Base-by-base conservation (phyloP, 2,888 invertebrate species). In the Temnothorax ravouxi region DNA sequence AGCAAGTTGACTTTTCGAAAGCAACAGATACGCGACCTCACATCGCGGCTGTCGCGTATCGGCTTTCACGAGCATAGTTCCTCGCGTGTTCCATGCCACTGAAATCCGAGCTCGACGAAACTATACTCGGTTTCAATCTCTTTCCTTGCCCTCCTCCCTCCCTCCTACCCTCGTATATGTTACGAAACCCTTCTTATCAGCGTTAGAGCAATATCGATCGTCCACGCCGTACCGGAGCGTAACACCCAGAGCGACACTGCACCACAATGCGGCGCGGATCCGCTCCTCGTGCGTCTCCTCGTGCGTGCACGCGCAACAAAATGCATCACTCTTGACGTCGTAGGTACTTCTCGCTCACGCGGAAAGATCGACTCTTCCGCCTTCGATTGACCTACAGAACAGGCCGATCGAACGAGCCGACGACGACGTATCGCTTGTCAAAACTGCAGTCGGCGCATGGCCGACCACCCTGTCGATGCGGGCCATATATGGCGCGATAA, bases 181-280 rank as follows among this genome's bases (percentile, higher is more conserved):
- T 66, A 67, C 9, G n/a, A 41, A n/a, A 44, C 54, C 50, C 25
- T 38, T 18, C 56, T 77, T 77, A 77, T 77, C 77, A 77, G 29
- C 44, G 77, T 61, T 77, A 62, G 69, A 69, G 77, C 38, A 69
- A 69, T 77, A 77, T 77, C 77, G 77, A 77, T 77, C 77, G 69
- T 41, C 41, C 52, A 8, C 9, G 69, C 15, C 54, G 77, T 76
- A 66, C 76, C 76, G 76, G 76, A 76, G 66, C 38, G 76, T 76
- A 76, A 66, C 76, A 76, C 18, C 66, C 76, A 34, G 34, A 34
- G 25, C 52, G 44, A 47, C 29, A 25, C 41, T 2, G n/a, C 29
- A 61, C n/a, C 47, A 34, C 21, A 34, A 74, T 21, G 47, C 61
- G 34, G n/a, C 34, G 25, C 72, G 72, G 72, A 72, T 29, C 34